A percentile compares a stretch with the other conserved stretches of the same genome.
phyloP scores from a whole-genome alignment of 1,140 invertebrate species.

The Rhyzopertha dominica region DNA sequence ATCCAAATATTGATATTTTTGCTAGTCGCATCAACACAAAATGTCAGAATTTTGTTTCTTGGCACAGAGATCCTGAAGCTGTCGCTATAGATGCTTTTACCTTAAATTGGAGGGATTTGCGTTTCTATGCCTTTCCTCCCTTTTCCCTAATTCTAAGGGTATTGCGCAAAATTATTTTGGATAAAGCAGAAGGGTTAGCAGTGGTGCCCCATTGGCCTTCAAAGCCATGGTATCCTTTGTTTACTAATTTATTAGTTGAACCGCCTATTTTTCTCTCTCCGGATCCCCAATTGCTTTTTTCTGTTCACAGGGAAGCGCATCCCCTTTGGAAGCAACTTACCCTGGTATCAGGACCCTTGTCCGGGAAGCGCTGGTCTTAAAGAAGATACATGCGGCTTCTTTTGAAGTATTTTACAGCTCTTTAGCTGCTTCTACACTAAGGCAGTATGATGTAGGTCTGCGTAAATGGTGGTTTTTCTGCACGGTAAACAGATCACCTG shows the following conservation, averaged over 20 bases:
- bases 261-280: constrained; percentile 21
- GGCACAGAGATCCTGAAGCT: not conserved
- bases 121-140: constrained; percentile 32
- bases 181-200: constrained; percentile 19
- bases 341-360: not conserved
- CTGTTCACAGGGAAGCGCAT: not conserved
- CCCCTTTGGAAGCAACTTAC: not conserved
- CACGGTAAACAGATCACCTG: not conserved
- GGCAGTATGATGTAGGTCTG: not conserved
- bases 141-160: constrained; percentile 21
- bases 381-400: not conserved
- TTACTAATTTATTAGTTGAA: constrained; percentile 16
- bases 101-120: constrained; percentile 1
- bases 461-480: not conserved
- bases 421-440: not conserved
- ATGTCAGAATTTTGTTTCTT: constrained; percentile 13
- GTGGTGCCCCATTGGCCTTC: constrained; percentile 18
- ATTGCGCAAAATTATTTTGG: constrained; percentile 20
- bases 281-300: constrained; percentile 12
- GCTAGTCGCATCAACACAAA: constrained; percentile 18
- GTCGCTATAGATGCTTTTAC: constrained; percentile 9
- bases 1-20: constrained; percentile 19
- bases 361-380: not conserved
- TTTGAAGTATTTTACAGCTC: not conserved
- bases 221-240: constrained; percentile 29